A percentile compares a stretch with the other conserved stretches of the same genome.
These are phyloP conservation scores for Drosophila orosa DNA, from an alignment of 1,140 invertebrate genomes.

Conservation along the genomic window DNA sequence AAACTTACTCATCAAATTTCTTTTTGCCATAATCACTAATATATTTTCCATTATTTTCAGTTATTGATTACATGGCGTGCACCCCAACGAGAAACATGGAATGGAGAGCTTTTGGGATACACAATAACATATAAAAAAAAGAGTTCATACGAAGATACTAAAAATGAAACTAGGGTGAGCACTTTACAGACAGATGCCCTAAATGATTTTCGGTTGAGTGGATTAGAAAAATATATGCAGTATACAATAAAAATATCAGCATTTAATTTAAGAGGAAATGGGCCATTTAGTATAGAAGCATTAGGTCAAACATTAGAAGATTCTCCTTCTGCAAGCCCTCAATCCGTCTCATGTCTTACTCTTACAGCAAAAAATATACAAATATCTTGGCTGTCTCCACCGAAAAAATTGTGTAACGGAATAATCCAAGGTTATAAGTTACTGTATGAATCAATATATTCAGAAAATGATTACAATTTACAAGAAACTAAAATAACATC, in stretches of 20 bases:
- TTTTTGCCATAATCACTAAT: neutral
- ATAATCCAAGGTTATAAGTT: constrained; percentile 92
- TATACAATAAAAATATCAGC: constrained; percentile 92
- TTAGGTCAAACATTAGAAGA: constrained; percentile 91
- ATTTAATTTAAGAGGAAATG: constrained; percentile 92
- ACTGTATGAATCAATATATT: constrained; percentile 88
- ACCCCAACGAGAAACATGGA: constrained; percentile 90
- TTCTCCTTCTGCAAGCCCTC: constrained; percentile 89
- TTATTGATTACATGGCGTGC: constrained; percentile 92
- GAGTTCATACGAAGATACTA: constrained; percentile 83
- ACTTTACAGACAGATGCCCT: constrained; percentile 85
- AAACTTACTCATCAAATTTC: too few relatives aligned
- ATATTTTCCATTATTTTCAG: constrained; percentile 6
- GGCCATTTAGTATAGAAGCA: constrained; percentile 88
- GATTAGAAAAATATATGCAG: constrained; percentile 91
- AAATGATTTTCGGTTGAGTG: constrained; percentile 87
- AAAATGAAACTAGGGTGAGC: constrained; percentile 85
- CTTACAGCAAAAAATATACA: constrained; percentile 89
- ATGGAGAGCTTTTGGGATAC: constrained; percentile 93
- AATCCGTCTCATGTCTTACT: constrained; percentile 87
- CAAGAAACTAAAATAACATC: constrained; percentile 87
- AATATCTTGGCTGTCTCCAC: constrained; percentile 91
- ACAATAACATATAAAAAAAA: constrained; percentile 87
- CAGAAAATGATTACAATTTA: constrained; percentile 86
- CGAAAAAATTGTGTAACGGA: constrained; percentile 88